These are phyloP conservation scores for Hesperophylax magnus DNA, from an alignment of 1,140 invertebrate species.

Conservation along the genomic window DNA sequence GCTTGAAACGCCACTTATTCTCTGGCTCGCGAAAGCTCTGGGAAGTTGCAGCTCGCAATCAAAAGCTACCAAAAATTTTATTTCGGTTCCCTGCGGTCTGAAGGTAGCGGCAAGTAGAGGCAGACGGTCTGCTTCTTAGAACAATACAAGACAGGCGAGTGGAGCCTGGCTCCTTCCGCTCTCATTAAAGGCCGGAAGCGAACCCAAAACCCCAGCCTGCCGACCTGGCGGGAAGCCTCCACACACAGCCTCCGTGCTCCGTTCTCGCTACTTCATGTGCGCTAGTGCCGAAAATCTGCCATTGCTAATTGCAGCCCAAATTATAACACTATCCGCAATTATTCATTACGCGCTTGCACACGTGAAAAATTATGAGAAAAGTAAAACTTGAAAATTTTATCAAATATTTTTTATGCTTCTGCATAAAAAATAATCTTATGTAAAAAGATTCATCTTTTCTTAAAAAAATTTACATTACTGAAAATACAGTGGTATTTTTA, in stretches of 20 bases:
- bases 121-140: conserved; percentile 50
- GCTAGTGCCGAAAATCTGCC: not conserved
- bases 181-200: conserved; percentile 55
- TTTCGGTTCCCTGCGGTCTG: not conserved
- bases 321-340: no score
- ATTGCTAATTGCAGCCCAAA: no score
- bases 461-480: no score
- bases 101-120: no score
- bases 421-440: no score
- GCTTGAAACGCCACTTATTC: not conserved
- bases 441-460: no score
- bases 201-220: conserved; percentile 12
- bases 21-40: not conserved
- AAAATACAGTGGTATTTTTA: no score
- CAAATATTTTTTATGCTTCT: no score
- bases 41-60: conserved; percentile 28
- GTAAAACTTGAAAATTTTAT: no score
- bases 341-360: no score
- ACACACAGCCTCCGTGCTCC: not conserved
- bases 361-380: no score
- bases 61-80: conserved; percentile 37
- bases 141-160: conserved; percentile 55
- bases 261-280: no score
- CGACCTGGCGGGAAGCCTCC: not conserved
- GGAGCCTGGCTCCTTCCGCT: conserved; percentile 50